Evolutionary conservation across 2,113 vertebrate species (phyloP).

Genomic region (Peromyscus leucopus): DNA sequence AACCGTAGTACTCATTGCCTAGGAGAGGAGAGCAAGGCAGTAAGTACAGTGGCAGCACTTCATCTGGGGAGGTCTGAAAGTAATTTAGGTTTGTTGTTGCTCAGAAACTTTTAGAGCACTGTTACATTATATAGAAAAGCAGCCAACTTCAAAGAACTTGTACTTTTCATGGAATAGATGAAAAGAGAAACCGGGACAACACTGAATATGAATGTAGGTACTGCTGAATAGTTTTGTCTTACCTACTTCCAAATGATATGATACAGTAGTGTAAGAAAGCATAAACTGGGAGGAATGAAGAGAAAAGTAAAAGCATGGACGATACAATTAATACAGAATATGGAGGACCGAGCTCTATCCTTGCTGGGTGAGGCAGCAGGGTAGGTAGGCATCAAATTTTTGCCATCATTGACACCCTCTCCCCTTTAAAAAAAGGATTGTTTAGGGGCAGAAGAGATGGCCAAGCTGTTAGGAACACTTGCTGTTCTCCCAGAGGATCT

Average conservation of each 20-base stretch:
- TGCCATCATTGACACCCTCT: neutral
- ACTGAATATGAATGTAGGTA: neutral
- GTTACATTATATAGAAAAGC: neutral
- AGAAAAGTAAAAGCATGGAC: neutral
- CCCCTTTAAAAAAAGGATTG: neutral
- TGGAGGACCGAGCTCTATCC: neutral
- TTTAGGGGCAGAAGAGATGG: neutral
- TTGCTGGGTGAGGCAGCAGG: neutral
- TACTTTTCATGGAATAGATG: too few species aligned
- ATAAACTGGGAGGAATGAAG: neutral
- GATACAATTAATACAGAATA: neutral
- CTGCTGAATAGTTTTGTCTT: neutral
- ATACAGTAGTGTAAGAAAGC: neutral
- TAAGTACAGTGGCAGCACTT: neutral
- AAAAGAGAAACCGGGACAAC: neutral
- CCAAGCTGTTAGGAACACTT: neutral
- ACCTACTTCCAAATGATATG: neutral
- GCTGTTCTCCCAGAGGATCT: neutral
- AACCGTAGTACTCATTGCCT: neutral
- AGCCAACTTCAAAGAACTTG: neutral
- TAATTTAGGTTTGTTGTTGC: neutral
- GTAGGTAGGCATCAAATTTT: neutral
- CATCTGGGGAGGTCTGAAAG: neutral
- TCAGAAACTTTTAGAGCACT: neutral
- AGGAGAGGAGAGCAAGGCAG: constrained; percentile 6